Evolutionary conservation across 2,797 vertebrate species (phyloP), one percentile per base, ranked within the genome.

Genomic region (Falco cherrug): DNA sequence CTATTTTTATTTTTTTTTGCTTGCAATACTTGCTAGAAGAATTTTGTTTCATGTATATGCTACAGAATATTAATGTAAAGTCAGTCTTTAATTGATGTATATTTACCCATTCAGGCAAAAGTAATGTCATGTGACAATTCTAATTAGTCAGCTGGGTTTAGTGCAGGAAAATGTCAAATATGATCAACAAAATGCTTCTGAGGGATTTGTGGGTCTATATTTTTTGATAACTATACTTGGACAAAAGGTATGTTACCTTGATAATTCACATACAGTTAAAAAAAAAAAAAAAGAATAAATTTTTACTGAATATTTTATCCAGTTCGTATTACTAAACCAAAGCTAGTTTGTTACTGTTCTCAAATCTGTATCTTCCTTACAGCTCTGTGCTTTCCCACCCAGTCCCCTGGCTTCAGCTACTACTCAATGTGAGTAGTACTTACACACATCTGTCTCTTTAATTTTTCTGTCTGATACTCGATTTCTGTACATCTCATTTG

Each of bases 141-240:
- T 74, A 94, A 94, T 93, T 95, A 74, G 70, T 63, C 64, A 84
- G 13, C 28, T 71, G 68, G 81, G 13, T 80, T 91, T 90, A 89
- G 29, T 91, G 43, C 48, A 77, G 48, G 48, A 89, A 87, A 63
- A 73, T 80, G 71, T 79, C 84, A 95, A 89, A 94, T 65, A 56
- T 51, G 43, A 67, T 92, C 68, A 85, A 57, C n/a, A 56, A 77
- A 87, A 11, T 74, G 45, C 16, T 83, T 87, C 53, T 80, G 75
- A 93, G 85, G 5, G 84, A 74, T 74, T 80, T 89, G 10, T 76
- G 53, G 48, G 53, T 79, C 45, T 93, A 89, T 43, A 41, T 13
- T 50, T 96, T 86, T 82, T 68, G 17, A 54, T 83, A 82, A 54
- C 9, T 67, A 29, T 31, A 29, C 37, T 69, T 74, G 22, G 17